phyloP scores from a whole-genome alignment of 2,888 invertebrate species.

The Ariolimax columbianus region DNA sequence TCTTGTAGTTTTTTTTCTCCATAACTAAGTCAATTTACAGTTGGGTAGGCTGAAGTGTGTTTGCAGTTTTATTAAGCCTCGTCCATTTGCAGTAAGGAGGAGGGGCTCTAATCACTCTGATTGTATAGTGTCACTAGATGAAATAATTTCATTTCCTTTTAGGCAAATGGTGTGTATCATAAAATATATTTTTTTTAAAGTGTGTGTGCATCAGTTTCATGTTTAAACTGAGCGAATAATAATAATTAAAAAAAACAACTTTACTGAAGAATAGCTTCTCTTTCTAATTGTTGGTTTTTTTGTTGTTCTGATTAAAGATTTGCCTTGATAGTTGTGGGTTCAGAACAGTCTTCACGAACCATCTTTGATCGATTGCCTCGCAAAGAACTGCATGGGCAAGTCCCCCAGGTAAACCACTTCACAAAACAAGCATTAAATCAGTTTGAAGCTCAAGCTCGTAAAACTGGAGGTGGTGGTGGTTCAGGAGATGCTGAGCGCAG shows the following conservation, averaged over 20 bases:
- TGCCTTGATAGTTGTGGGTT: constrained; percentile 95
- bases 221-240: not conserved
- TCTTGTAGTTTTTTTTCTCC: too few relatives aligned
- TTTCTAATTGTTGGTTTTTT: not conserved
- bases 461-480: constrained; percentile 68
- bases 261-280: not conserved
- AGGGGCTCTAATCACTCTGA: too few relatives aligned
- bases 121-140: too few relatives aligned
- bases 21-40: too few relatives aligned
- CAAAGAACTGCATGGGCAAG: constrained; percentile 96
- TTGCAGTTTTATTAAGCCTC: too few relatives aligned
- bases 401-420: constrained; percentile 94
- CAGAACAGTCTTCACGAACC: constrained; percentile 91
- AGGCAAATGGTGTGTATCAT: too few relatives aligned
- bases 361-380: constrained; percentile 96
- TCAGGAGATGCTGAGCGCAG: constrained; percentile 37
- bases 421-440: constrained; percentile 91
- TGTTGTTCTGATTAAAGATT: constrained; percentile 81
- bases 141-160: too few relatives aligned
- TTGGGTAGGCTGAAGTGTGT: too few relatives aligned
- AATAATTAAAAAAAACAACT: not conserved
- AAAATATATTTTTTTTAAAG: too few relatives aligned
- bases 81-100: too few relatives aligned
- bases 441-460: constrained; percentile 79
- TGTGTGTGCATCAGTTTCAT: not conserved